Conservation (phyloP, 2,888 invertebrate species). For the Temnothorax ravouxi region DNA sequence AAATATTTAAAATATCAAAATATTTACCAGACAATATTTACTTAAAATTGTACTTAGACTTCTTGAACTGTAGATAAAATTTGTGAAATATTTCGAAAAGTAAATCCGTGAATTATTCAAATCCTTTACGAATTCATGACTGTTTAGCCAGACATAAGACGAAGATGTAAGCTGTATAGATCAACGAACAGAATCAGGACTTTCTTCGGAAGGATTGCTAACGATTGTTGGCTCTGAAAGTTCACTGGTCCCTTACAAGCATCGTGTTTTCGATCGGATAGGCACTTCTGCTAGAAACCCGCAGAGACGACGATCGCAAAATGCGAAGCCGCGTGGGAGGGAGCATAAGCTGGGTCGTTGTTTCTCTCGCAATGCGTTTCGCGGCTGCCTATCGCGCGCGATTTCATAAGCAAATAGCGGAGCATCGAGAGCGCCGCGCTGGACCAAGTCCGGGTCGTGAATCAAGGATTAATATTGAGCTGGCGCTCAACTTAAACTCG, state of each 20-base stretch:
- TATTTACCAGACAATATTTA: background rate
- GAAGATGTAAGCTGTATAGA: background rate
- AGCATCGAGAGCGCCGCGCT: conserved; percentile 55
- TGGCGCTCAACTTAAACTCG: conserved; percentile 1
- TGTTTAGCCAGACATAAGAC: background rate
- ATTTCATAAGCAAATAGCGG: conserved; percentile 42
- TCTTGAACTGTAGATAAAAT: background rate
- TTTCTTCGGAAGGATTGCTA: background rate
- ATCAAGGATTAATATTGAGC: conserved; percentile 64
- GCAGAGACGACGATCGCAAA: background rate
- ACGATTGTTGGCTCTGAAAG: background rate
- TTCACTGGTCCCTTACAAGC: background rate
- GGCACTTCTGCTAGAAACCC: background rate
- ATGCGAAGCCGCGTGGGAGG: conserved; percentile 9
- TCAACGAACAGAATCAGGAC: background rate
- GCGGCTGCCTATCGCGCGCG: conserved; percentile 31
- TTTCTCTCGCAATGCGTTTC: conserved; percentile 34
- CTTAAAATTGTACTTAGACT: background rate
- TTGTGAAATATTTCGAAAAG: background rate
- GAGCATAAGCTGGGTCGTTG: background rate
- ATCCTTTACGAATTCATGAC: background rate
- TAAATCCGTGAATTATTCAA: background rate
- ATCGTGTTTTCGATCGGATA: background rate
- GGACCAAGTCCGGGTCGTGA: conserved; percentile 68
- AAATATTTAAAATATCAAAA: background rate